Evolutionary conservation across 2,797 vertebrate species (phyloP).

Genomic region (Enteromius afrohamiltoni): DNA sequence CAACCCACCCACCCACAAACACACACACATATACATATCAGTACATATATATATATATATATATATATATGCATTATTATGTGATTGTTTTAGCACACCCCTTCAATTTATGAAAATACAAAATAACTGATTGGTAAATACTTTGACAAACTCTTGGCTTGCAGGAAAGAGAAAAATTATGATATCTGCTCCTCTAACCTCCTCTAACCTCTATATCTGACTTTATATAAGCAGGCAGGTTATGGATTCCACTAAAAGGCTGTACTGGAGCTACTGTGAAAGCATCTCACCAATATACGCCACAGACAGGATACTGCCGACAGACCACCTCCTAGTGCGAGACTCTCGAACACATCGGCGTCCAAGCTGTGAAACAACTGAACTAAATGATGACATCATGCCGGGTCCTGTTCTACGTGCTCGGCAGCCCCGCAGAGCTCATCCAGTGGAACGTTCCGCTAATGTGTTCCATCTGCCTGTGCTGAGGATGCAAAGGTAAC

Average conservation of each 20-base stretch:
- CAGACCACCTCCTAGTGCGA: constrained; percentile 37
- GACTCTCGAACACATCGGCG: constrained; percentile 22
- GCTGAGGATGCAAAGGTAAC: constrained; percentile 47
- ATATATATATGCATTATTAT: background rate
- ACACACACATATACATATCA: no score
- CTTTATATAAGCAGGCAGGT: background rate
- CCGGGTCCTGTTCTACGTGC: constrained; percentile 54
- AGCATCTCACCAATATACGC: background rate
- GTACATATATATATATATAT: no score
- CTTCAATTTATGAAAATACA: background rate
- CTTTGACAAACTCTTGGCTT: background rate
- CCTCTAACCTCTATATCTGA: background rate
- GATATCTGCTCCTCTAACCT: background rate
- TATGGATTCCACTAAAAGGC: constrained; percentile 8
- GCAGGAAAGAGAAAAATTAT: background rate
- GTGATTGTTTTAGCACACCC: background rate
- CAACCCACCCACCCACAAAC: no score
- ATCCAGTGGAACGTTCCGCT: constrained; percentile 61
- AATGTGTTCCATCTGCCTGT: constrained; percentile 64
- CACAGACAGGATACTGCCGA: constrained; percentile 18
- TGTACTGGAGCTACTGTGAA: constrained; percentile 25
- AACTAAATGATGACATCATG: constrained; percentile 47
- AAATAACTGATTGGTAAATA: background rate
- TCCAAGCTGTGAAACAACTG: constrained; percentile 45
- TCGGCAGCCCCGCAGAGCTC: constrained; percentile 61